Evolutionary conservation across 1,140 invertebrate species (phyloP).

Genomic region (Conus betulinus): DNA sequence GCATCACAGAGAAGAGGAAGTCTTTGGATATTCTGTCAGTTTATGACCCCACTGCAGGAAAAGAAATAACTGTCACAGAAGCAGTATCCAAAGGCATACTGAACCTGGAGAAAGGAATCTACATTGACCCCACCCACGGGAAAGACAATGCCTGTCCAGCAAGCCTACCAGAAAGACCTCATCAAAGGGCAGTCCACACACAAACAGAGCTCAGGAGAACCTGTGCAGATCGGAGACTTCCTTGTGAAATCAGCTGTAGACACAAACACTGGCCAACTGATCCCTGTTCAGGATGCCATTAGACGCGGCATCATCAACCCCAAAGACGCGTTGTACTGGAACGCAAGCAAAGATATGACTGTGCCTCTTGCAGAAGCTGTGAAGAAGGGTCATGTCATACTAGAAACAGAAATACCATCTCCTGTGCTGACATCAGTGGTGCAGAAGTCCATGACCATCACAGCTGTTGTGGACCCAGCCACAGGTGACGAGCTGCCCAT

Average conservation of each 20-base stretch:
- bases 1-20: slow-evolving; percentile 86
- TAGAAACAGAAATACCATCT: slow-evolving; percentile 73
- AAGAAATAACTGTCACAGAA: slow-evolving; percentile 83
- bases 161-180: slow-evolving; percentile 85
- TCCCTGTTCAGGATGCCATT: slow-evolving; percentile 83
- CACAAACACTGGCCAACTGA: slow-evolving; percentile 81
- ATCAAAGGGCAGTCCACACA: slow-evolving; percentile 77
- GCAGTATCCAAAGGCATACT: slow-evolving; percentile 87
- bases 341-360: slow-evolving; percentile 86
- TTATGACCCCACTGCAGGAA: slow-evolving; percentile 87
- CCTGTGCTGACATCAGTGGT: slow-evolving; percentile 85
- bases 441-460: slow-evolving; percentile 85
- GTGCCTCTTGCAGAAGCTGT: slow-evolving; percentile 90
- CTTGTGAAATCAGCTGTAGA: slow-evolving; percentile 53
- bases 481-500: slow-evolving; percentile 85
- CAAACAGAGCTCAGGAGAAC: neutral
- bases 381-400: slow-evolving; percentile 53
- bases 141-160: slow-evolving; percentile 80
- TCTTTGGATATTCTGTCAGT: slow-evolving; percentile 84
- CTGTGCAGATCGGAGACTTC: slow-evolving; percentile 31
- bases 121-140: slow-evolving; percentile 86
- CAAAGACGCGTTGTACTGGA: slow-evolving; percentile 74
- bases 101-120: slow-evolving; percentile 85
- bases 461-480: slow-evolving; percentile 64
- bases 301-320: slow-evolving; percentile 84